Evolutionary conservation across 2,797 vertebrate species (phyloP), one percentile per base, ranked within the genome.

Genomic region (Danio aesculapii): DNA sequence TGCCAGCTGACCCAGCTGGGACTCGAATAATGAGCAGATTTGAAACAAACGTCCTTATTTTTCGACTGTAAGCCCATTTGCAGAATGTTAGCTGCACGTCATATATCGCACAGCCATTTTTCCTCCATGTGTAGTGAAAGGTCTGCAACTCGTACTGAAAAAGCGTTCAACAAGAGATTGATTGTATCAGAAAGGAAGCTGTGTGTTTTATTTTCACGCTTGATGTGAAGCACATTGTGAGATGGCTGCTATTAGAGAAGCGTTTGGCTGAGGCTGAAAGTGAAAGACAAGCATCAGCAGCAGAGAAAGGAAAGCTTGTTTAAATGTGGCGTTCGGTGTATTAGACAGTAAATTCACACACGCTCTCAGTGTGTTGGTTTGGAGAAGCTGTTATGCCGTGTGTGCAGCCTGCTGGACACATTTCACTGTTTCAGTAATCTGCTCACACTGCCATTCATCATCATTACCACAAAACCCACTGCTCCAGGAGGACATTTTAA

Each of bases 371-470:
- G 83, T 86, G 17, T 59, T 58, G 81, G 81, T 77, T 84, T 81
- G 82, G 75, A 79, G 83, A 84, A 76, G 58, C 81, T 77, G 74
- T 76, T 77, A 85, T 84, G 87, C 86, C 83, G 84, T 74, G 81
- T 84, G 84, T 30, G 30, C 89, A 90, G 86, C 84, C 87, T 87
- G 86, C 87, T 86, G 86, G 83, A 86, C 73, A 75, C 86, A 88
- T 89, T 88, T 91, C 81, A 69, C 30, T 86, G 88, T 90, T 90
- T 90, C 86, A 85, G 80, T 86, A 90, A 91, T 86, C 88, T 76
- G 87, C 87, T 83, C 67, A 77, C 72, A 88, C 30, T 79, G 86
- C 82, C 88, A 84, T 90, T 89, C 67, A 90, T 92, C 89, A 90
- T 77, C 81, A 86, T 86, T 84, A 83, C 52, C 81, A 77, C 86